Conservation (phyloP, 2,113 vertebrate species). For the Zootoca vivipara region DNA sequence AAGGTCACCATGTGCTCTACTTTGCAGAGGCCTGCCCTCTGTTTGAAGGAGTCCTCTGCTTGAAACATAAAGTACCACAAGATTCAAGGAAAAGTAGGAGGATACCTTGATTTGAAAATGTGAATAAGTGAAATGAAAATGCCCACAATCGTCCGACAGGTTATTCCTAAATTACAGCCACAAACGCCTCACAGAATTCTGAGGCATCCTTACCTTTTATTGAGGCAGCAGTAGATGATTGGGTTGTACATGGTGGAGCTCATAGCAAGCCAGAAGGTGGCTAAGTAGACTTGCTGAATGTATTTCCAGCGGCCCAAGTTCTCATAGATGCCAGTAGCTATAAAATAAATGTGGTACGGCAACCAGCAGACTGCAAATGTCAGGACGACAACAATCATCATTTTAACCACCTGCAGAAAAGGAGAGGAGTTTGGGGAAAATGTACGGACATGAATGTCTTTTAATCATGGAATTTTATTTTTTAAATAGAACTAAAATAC, state of each 20-base stretch:
- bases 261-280: constrained; percentile 96
- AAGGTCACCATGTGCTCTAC: no score
- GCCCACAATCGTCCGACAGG: background rate
- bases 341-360: constrained; percentile 95
- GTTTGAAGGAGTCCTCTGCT: no score
- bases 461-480: background rate
- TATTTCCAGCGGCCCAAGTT: constrained; percentile 87
- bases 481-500: background rate
- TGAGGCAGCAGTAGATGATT: constrained; percentile 98
- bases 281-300: constrained; percentile 96
- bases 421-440: background rate
- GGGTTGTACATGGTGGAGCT: constrained; percentile 99
- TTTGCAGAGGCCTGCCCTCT: no score
- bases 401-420: constrained; percentile 92
- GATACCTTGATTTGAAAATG: background rate
- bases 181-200: background rate
- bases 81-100: no score
- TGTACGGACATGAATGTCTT: background rate
- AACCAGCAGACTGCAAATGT: constrained; percentile 97
- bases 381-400: constrained; percentile 98
- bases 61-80: no score
- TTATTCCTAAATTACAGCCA: background rate
- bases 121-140: background rate
- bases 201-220: constrained; percentile 86
- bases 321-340: constrained; percentile 87